phyloP scores from a whole-genome alignment of 2,797 vertebrate species.

The Melanotaenia nigrans region DNA sequence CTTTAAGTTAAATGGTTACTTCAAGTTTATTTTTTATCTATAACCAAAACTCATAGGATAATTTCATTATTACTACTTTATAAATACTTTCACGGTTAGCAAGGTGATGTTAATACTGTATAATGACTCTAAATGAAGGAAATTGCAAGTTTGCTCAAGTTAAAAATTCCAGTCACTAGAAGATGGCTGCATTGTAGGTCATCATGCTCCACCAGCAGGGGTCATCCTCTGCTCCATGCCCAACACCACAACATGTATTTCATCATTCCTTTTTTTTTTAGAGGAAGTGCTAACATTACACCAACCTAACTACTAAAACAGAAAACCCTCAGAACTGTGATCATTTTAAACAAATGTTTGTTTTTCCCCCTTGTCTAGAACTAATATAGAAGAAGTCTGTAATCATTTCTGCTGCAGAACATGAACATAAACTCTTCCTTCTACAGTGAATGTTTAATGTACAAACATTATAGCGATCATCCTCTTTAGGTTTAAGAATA shows the following conservation, averaged over 20 bases:
- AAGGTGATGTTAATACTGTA: no score
- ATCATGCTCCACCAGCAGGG: conserved; percentile 72
- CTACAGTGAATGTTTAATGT: neutral
- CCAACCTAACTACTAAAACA: neutral
- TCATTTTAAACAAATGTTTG: neutral
- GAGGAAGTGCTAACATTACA: neutral
- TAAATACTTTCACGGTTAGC: neutral
- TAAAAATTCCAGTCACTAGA: neutral
- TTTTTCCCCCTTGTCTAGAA: neutral
- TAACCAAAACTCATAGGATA: neutral
- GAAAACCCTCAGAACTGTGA: neutral
- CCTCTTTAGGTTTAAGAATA: neutral
- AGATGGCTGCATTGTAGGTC: conserved; percentile 12
- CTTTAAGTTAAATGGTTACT: no score
- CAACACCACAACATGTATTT: neutral
- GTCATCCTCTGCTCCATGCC: conserved; percentile 59
- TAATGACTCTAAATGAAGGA: neutral
- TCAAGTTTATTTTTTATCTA: no score
- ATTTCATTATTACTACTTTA: neutral
- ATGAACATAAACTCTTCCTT: neutral
- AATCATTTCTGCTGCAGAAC: neutral
- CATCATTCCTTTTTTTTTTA: neutral
- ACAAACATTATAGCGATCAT: neutral
- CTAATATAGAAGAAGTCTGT: no score
- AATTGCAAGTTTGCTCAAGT: neutral